Evolutionary conservation across 2,888 invertebrate species (phyloP).

Genomic region (Carabus problematicus): DNA sequence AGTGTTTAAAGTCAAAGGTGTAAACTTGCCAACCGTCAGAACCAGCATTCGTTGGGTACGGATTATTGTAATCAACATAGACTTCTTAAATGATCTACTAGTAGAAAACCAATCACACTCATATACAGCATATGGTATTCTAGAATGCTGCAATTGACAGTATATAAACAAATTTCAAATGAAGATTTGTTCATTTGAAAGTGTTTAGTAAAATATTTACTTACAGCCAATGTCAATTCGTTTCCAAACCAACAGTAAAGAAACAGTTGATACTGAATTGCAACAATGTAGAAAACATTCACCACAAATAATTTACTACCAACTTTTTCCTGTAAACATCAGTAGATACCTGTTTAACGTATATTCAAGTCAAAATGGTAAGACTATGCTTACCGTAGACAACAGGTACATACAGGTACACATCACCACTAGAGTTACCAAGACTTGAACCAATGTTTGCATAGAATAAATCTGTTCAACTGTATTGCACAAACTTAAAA

Average conservation of each 20-base stretch:
- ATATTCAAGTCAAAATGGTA: background rate
- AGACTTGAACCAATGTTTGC: slow-evolving; percentile 53
- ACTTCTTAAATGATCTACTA: slow-evolving; percentile 48
- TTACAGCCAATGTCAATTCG: slow-evolving; percentile 53
- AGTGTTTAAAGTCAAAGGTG: slow-evolving; percentile 53
- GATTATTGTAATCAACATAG: slow-evolving; percentile 55
- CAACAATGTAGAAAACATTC: slow-evolving; percentile 52
- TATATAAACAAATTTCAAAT: background rate
- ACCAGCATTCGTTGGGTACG: slow-evolving; percentile 51
- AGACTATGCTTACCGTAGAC: slow-evolving; percentile 50
- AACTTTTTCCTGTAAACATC: slow-evolving; percentile 45
- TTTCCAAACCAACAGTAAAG: slow-evolving; percentile 54
- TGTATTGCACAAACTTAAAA: slow-evolving; percentile 51
- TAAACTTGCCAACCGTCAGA: slow-evolving; percentile 55
- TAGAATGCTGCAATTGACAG: slow-evolving; percentile 48
- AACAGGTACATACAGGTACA: slow-evolving; percentile 54
- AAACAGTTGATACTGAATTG: slow-evolving; percentile 53
- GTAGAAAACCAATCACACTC: slow-evolving; percentile 52
- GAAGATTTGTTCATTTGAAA: background rate
- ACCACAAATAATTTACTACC: slow-evolving; percentile 53
- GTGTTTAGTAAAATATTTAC: background rate
- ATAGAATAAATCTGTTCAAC: slow-evolving; percentile 52
- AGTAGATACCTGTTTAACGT: background rate
- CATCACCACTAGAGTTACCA: slow-evolving; percentile 53
- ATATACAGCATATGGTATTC: slow-evolving; percentile 52